Evolutionary conservation across 1,140 invertebrate species (phyloP).

Genomic region (Bactericera cockerelli): DNA sequence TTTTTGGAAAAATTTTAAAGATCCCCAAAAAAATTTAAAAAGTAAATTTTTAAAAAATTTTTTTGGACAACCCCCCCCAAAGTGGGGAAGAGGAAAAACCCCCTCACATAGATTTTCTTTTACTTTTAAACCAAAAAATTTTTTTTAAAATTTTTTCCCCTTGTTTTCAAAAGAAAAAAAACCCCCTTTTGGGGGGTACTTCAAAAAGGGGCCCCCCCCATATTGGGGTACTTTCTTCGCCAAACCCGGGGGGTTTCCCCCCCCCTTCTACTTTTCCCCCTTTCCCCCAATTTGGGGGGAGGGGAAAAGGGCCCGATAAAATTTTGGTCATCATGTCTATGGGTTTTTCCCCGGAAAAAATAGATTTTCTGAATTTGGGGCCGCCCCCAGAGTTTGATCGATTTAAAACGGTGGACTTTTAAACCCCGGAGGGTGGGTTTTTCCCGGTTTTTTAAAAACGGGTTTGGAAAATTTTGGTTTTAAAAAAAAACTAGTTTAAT

Average conservation of each 20-base stretch:
- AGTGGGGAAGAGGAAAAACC: too few species aligned
- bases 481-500: too few species aligned
- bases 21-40: too few species aligned
- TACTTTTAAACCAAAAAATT: not conserved
- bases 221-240: slow-evolving; percentile 35
- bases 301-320: slow-evolving; percentile 19
- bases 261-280: slow-evolving; percentile 20
- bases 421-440: too few species aligned
- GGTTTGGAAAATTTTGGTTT: too few species aligned
- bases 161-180: not conserved
- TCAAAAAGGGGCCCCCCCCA: slow-evolving; percentile 29
- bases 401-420: too few species aligned
- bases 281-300: slow-evolving; percentile 20
- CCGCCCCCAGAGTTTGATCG: too few species aligned
- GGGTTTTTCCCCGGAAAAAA: slow-evolving; percentile 22
- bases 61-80: too few species aligned
- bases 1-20: too few species aligned
- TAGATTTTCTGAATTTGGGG: not conserved
- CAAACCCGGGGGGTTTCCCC: slow-evolving; percentile 23
- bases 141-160: not conserved
- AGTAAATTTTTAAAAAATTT: too few species aligned
- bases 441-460: too few species aligned
- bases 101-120: too few species aligned
- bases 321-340: slow-evolving; percentile 19
- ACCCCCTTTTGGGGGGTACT: slow-evolving; percentile 10